These are phyloP conservation scores for Diplolepis rosae DNA, from an alignment of 2,888 invertebrate genomes.

Conservation along the genomic window DNA sequence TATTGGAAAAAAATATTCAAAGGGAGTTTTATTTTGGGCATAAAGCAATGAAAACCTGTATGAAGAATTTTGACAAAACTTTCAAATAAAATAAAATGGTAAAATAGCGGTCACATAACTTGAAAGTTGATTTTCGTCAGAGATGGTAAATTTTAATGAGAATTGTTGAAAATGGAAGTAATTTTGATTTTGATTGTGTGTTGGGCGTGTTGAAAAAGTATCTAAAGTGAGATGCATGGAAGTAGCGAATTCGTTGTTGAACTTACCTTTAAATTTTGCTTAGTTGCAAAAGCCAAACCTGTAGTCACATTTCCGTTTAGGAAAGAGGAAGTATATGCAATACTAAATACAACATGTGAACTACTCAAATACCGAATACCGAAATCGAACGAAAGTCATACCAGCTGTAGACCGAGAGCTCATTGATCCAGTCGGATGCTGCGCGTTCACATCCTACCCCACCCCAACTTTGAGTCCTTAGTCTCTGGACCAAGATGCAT, in stretches of 20 bases:
- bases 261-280: slow-evolving; percentile 29
- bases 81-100: no score
- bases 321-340: slow-evolving; percentile 30
- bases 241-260: background rate
- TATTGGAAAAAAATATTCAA: no score
- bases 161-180: background rate
- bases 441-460: slow-evolving; percentile 43
- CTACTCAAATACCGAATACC: slow-evolving; percentile 42
- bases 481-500: background rate
- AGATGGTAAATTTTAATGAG: background rate
- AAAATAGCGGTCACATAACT: background rate
- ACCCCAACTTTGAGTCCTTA: background rate
- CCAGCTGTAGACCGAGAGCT: slow-evolving; percentile 48
- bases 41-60: no score
- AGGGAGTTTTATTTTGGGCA: no score
- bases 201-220: background rate
- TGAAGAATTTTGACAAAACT: no score
- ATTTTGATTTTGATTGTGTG: background rate
- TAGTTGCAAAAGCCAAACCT: slow-evolving; percentile 31
- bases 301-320: slow-evolving; percentile 34
- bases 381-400: slow-evolving; percentile 46
- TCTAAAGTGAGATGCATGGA: slow-evolving; percentile 9
- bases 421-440: slow-evolving; percentile 53
- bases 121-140: background rate
- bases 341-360: slow-evolving; percentile 35